Evolutionary conservation across 2,113 vertebrate genomes (phyloP), one percentile per base, ranked within the genome.

Genomic region (Hydrochoerus hydrochaeris): DNA sequence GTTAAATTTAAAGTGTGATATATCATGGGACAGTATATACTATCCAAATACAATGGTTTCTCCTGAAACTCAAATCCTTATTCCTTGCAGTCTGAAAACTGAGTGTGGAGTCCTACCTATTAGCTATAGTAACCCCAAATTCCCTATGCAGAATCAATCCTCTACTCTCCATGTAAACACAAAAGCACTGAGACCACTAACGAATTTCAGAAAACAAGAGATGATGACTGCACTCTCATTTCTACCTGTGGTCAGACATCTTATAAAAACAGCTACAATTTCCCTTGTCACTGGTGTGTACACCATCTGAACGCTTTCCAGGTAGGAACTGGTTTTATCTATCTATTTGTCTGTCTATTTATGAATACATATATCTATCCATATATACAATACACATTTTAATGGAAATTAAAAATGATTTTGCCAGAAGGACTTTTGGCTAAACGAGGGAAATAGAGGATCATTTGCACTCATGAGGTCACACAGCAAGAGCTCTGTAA

Each of bases 1-100:
- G 30, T 87, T 80, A 49, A 91, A 46, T 84, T 77, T 91, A 73
- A 92, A 96, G 94, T 58, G n/a, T 62, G 80, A 90, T 90, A 65
- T 54, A 58, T 12, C 62, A 73, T 44, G n/a, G 60, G 4, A 80
- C 46, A 78, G 49, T 32, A 41, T 24, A 12, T 46, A 91, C 44
- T 81, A 88, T 54, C 26, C 57, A 38, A 86, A 49, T 1, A 26
- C 3, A 82, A 41, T 4, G 35, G 62, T 16, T 38, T 38, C 58
- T 87, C 75, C 38, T 69, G 63, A 77, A 71, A 75, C 44, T 81
- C 52, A 88, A n/a, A 28, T 49, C 26, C 46, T 57, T 30, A 35
- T n/a, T 73, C 60, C 24, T 58, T 67, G 46, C 1, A 65, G 26
- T 63, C 35, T 86, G 44, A 75, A 90, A 80, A 49, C 6, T n/a